Percentiles rank a stretch among this genome's conserved stretches.
phyloP scores from a whole-genome alignment of 2,113 vertebrate genomes.

The Elanoides forficatus region DNA sequence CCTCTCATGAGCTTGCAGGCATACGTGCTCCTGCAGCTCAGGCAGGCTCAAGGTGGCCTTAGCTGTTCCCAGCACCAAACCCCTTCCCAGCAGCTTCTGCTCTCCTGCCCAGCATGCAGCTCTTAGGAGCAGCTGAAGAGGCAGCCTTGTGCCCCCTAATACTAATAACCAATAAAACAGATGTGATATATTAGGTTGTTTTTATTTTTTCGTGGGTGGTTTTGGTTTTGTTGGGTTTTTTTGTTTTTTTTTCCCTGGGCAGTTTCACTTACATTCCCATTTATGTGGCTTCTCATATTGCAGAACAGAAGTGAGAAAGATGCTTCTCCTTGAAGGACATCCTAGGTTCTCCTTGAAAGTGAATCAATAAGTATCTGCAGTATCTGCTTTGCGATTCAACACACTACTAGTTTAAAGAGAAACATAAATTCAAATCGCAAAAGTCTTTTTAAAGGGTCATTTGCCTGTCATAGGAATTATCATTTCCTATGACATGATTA shows the following conservation, averaged over 20 bases:
- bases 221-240: too few species aligned
- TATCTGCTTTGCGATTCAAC: not conserved
- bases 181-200: too few species aligned
- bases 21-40: not conserved
- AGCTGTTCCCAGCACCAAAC: not conserved
- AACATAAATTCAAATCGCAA: not conserved
- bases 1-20: not conserved
- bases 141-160: not conserved
- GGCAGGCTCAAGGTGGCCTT: not conserved
- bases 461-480: not conserved
- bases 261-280: not conserved
- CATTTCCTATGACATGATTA: not conserved
- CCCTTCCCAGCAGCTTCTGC: fast-evolving
- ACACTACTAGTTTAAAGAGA: not conserved
- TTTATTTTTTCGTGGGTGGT: too few species aligned
- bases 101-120: fast-evolving
- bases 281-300: not conserved
- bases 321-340: not conserved
- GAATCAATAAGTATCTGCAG: not conserved
- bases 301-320: not conserved
- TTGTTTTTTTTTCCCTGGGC: fast-evolving
- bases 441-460: not conserved
- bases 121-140: fast-evolving
- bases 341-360: not conserved
- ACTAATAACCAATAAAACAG: not conserved